These are phyloP conservation scores for Neodiprion fabricii DNA, from an alignment of 1,140 invertebrate species.

Conservation along the genomic window DNA sequence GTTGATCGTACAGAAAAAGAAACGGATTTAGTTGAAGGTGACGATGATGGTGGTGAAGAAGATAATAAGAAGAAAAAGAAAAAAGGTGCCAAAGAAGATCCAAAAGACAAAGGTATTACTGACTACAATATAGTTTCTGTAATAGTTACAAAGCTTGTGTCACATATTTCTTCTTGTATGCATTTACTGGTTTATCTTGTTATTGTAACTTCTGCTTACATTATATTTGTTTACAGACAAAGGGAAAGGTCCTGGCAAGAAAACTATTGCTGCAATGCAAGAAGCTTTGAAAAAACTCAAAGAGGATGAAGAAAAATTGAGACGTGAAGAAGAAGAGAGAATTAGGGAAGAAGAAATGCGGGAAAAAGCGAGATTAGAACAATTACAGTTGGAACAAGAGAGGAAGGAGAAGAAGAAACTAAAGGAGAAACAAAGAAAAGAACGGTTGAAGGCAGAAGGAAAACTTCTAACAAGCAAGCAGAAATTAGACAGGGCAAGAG, in stretches of 20 bases:
- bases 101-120: conserved; percentile 55
- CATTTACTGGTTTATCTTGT: conserved; percentile 9
- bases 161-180: conserved; percentile 10
- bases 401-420: conserved; percentile 90
- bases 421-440: conserved; percentile 94
- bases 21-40: conserved; percentile 49
- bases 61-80: conserved; percentile 68
- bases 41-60: conserved; percentile 60
- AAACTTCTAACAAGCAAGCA: conserved; percentile 93
- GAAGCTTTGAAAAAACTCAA: conserved; percentile 82
- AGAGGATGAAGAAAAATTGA: conserved; percentile 85
- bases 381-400: conserved; percentile 82
- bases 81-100: conserved; percentile 55
- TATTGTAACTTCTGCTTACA: too few relatives aligned
- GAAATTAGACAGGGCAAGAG: conserved; percentile 85
- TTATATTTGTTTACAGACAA: conserved; percentile 25
- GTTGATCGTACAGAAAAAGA: conserved; percentile 52
- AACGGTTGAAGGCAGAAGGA: conserved; percentile 92
- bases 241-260: conserved; percentile 75
- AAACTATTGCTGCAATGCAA: conserved; percentile 87
- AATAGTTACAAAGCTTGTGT: not conserved
- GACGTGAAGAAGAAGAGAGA: conserved; percentile 83
- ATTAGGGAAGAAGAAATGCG: conserved; percentile 76
- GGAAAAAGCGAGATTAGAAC: conserved; percentile 75
- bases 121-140: not conserved